Conservation (phyloP, 2,113 vertebrate species). For the Pterocles gutturalis region DNA sequence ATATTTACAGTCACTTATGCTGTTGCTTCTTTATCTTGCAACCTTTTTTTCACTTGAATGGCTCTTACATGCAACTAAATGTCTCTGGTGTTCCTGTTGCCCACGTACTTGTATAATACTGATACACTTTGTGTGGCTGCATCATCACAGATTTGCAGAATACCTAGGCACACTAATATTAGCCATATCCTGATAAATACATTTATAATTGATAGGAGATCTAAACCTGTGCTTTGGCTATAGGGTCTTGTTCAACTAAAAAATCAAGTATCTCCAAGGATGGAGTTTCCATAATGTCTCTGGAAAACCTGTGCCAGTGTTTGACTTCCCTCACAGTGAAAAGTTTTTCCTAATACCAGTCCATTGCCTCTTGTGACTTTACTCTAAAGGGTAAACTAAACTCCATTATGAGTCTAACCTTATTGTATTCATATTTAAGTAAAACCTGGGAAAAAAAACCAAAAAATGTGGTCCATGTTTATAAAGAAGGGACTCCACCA, state of each 20-base stretch:
- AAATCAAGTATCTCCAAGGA: not conserved
- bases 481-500: not conserved
- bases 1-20: not conserved
- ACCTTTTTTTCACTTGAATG: not conserved
- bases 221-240: not conserved
- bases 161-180: not conserved
- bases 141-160: not conserved
- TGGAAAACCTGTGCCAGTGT: not conserved
- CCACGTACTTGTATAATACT: not conserved
- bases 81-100: not conserved
- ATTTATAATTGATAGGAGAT: not conserved
- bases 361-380: not conserved
- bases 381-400: not conserved
- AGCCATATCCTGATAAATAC: not conserved
- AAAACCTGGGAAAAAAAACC: not conserved
- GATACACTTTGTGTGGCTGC: not conserved
- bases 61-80: not conserved
- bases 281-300: not conserved
- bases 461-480: not conserved
- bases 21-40: not conserved
- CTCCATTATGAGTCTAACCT: not conserved
- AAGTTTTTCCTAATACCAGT: not conserved
- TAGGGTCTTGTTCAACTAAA: not conserved
- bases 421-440: not conserved
- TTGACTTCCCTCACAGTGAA: not conserved